A percentile compares a stretch with the other conserved stretches of the same genome.
Evolutionary conservation across 2,797 vertebrate genomes (phyloP).

Genomic region (Scyliorhinus canicula): DNA sequence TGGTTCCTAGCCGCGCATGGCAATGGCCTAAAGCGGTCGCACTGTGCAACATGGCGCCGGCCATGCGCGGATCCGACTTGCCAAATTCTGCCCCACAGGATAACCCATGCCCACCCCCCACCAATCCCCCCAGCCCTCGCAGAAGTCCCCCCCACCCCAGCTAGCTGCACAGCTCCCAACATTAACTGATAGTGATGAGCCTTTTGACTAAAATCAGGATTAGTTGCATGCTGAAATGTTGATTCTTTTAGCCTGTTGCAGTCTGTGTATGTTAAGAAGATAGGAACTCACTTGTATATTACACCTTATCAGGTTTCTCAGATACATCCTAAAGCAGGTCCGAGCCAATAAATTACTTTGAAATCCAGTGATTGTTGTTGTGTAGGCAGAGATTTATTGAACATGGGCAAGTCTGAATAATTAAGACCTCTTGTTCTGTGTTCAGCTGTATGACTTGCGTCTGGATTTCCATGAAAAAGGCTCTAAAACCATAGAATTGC

Average conservation of each 20-base stretch:
- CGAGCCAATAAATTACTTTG: neutral
- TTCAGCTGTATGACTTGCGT: neutral
- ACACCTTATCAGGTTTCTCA: neutral
- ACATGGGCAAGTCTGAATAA: constrained; percentile 21
- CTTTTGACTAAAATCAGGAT: neutral
- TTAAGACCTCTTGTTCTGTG: neutral
- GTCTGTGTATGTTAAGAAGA: neutral
- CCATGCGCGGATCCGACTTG: no score
- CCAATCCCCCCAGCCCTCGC: no score
- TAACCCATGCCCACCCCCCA: no score
- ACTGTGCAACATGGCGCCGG: no score
- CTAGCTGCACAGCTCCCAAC: no score
- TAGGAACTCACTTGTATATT: neutral
- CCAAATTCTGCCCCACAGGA: no score
- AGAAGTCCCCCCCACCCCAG: neutral
- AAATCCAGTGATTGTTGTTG: neutral
- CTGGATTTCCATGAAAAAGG: neutral
- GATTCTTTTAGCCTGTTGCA: neutral
- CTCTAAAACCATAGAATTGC: neutral
- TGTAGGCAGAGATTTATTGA: neutral
- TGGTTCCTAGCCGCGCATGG: no score
- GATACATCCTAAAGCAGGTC: neutral
- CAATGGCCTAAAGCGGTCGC: no score
- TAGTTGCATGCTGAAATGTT: neutral
- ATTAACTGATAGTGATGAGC: neutral